These are phyloP conservation scores for Pipa parva DNA, from an alignment of 2,113 vertebrate species.

Conservation along the genomic window DNA sequence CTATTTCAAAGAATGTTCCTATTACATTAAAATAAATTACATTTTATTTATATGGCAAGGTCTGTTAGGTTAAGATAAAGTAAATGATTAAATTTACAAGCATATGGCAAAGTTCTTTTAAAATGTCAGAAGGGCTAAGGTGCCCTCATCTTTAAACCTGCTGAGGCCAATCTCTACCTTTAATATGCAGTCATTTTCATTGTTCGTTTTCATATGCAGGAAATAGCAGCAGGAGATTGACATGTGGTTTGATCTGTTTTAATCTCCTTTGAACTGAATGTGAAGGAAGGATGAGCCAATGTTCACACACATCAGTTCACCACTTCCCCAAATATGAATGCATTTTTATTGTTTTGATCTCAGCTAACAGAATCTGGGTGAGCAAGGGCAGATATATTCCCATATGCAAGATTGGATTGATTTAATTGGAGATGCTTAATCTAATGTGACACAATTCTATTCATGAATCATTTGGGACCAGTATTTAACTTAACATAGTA, in stretches of 20 bases:
- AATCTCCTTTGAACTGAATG: conserved; percentile 27
- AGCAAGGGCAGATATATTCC: background rate
- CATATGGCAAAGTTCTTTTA: conserved; percentile 7
- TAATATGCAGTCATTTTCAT: conserved; percentile 15
- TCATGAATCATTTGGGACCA: background rate
- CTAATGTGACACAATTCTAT: background rate
- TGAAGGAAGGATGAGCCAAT: conserved; percentile 13
- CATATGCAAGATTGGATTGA: background rate
- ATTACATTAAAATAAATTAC: too few species aligned
- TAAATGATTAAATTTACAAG: background rate
- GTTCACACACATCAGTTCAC: conserved; percentile 26
- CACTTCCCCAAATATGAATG: conserved; percentile 11
- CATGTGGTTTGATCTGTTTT: conserved; percentile 14
- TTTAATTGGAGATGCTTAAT: conserved; percentile 3
- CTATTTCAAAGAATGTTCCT: too few species aligned
- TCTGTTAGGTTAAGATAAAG: background rate
- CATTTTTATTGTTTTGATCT: conserved; percentile 6
- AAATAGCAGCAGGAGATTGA: conserved; percentile 18
- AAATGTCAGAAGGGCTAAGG: conserved; percentile 8
- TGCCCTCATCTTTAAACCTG: background rate
- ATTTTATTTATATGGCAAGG: background rate
- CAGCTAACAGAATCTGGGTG: background rate
- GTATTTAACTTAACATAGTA: too few species aligned
- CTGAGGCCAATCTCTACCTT: conserved; percentile 11
- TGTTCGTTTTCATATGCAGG: conserved; percentile 5